A percentile compares a stretch with the other conserved stretches of the same genome.
Evolutionary conservation across 2,113 vertebrate genomes (phyloP).

Genomic region (Baryphthengus martii): DNA sequence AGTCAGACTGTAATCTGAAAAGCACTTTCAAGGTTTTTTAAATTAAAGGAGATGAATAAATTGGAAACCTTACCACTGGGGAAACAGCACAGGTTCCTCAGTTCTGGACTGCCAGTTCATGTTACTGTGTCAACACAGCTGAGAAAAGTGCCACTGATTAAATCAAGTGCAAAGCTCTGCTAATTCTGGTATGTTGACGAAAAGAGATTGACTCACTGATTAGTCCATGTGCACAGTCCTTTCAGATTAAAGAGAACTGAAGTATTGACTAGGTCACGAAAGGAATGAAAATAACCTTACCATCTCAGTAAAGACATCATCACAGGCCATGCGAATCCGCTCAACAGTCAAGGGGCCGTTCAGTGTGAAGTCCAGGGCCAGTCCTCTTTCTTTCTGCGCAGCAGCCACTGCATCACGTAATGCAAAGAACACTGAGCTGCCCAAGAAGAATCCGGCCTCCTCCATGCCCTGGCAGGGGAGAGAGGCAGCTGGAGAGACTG

Average conservation of each 20-base stretch:
- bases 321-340: slow-evolving; percentile 77
- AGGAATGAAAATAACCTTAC: slow-evolving; percentile 44
- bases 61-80: not conserved
- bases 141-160: not conserved
- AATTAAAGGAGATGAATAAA: not conserved
- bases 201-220: not conserved
- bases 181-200: not conserved
- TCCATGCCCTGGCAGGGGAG: slow-evolving; percentile 76
- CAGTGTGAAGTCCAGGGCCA: slow-evolving; percentile 67
- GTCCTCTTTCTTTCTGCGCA: slow-evolving; percentile 57
- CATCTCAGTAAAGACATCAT: slow-evolving; percentile 80
- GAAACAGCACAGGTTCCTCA: not conserved
- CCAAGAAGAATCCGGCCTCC: slow-evolving; percentile 78
- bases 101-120: not conserved
- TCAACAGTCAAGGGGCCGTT: slow-evolving; percentile 81
- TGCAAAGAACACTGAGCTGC: slow-evolving; percentile 83
- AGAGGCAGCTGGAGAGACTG: not conserved
- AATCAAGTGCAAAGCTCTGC: not conserved
- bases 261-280: not conserved
- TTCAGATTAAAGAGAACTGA: not conserved
- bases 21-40: not conserved
- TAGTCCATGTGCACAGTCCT: not conserved
- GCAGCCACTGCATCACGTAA: slow-evolving; percentile 77
- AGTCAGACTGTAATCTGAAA: not conserved
- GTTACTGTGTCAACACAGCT: not conserved